Base-by-base conservation (phyloP, 1,140 invertebrate genomes). In the Rhagoletis zephyria region DNA sequence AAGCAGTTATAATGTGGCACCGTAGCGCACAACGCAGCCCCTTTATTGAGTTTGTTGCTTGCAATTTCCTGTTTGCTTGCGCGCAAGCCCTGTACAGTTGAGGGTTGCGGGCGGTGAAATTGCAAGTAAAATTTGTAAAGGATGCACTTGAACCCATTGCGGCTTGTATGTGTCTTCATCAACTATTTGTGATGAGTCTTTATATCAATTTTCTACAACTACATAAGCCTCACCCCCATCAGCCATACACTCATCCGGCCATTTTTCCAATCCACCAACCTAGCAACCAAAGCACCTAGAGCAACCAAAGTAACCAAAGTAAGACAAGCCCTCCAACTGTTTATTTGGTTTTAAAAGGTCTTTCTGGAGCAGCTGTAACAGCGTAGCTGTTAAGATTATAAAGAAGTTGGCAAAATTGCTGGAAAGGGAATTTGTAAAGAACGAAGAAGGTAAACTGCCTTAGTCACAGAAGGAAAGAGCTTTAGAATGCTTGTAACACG, bases 31-130 rank as follows among this genome's bases (percentile, higher is more conserved):
- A 56, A 3, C 14, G 40, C 14, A 0, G 67, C 42, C 5, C 16
- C 74, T 56, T 81, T 59, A 81, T 88, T 85, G n/a, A 88, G 85
- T 86, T 87, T 87, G 87, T 87, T 88, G 85, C 87, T 86, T 85
- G 65, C 85, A 88, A 88, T 88, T 88, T 88, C 87, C 87, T 88
- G 87, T 86, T 86, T 88, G 65, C 87, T 85, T n/a, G 74, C 56
- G 74, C 74, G 74, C 30, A 81, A 16, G n/a, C 16, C n/a, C 10
- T 85, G 42, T 48, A 51, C 0, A 85, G 59, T 85, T 85, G 4
- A 19, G 45, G n/a, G 48, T 14, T n/a, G 74, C 7, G 48, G 9
- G 14, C 2, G n/a, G n/a, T n/a, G 70, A 77, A 56, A 77, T 77
- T 56, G 74, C 48, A 81, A 51, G 74, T 30, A 59, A 59, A n/a